Evolutionary conservation across 1,140 invertebrate genomes (phyloP).

Genomic region (Drosophila nigrodunni): DNA sequence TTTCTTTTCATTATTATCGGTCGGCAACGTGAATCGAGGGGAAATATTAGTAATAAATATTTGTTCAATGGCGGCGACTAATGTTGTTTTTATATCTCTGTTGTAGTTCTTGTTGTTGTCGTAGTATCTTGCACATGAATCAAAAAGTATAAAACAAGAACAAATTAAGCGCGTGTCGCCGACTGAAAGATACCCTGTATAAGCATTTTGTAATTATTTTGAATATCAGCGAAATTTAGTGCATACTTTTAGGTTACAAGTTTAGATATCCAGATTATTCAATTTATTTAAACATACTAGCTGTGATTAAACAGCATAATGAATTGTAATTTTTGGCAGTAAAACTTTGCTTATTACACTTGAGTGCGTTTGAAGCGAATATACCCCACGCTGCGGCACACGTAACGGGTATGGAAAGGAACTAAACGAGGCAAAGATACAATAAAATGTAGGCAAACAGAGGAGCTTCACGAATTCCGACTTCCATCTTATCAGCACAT

Average conservation of each 20-base stretch:
- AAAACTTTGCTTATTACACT: not conserved
- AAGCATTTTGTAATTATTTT: no score
- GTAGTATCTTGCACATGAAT: slow-evolving; percentile 43
- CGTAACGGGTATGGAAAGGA: not conserved
- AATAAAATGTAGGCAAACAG: slow-evolving; percentile 24
- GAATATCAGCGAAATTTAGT: no score
- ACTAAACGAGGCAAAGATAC: slow-evolving; percentile 18
- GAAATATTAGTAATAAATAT: slow-evolving; percentile 72
- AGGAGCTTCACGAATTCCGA: slow-evolving; percentile 12
- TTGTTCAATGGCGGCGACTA: slow-evolving; percentile 65
- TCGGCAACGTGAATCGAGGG: slow-evolving; percentile 33
- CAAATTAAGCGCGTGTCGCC: not conserved
- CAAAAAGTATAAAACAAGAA: slow-evolving; percentile 16
- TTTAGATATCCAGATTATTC: no score
- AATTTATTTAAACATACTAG: no score
- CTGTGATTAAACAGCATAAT: not conserved
- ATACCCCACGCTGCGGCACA: not conserved
- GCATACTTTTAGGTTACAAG: no score
- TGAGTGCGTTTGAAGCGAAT: not conserved
- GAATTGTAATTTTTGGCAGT: not conserved
- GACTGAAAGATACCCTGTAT: not conserved
- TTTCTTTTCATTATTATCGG: slow-evolving; percentile 35
- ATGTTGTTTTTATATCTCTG: slow-evolving; percentile 5
- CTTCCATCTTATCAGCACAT: slow-evolving; percentile 63
- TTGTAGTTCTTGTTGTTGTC: slow-evolving; percentile 28